These are phyloP conservation scores for Gymnodraco acuticeps DNA, from an alignment of 2,797 vertebrate genomes.

Conservation along the genomic window DNA sequence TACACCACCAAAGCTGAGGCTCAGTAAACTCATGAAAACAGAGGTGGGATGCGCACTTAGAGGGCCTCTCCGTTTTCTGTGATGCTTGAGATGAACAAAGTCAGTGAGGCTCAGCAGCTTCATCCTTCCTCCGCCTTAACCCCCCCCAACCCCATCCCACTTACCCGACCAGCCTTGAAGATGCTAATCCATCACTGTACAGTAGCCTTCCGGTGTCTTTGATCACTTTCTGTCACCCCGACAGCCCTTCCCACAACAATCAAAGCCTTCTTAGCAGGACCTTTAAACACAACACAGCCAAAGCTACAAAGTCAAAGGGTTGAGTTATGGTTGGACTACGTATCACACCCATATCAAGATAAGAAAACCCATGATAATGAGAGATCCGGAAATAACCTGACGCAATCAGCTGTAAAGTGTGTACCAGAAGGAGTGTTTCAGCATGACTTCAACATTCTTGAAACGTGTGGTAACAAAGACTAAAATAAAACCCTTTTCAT, in stretches of 20 bases:
- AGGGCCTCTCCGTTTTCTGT: slow-evolving; percentile 54
- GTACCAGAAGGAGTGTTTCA: slow-evolving; percentile 25
- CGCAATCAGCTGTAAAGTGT: slow-evolving; percentile 34
- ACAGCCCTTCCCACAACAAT: slow-evolving; percentile 64
- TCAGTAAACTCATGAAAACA: slow-evolving; percentile 25
- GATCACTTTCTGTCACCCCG: slow-evolving; percentile 62
- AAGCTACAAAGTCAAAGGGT: slow-evolving; percentile 60
- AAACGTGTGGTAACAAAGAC: slow-evolving; percentile 8
- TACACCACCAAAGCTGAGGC: slow-evolving; percentile 56
- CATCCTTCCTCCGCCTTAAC: slow-evolving; percentile 25
- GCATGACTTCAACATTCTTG: slow-evolving; percentile 20
- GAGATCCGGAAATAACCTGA: slow-evolving; percentile 62
- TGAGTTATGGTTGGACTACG: slow-evolving; percentile 33
- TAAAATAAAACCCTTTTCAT: background rate
- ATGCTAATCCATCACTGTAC: slow-evolving; percentile 78
- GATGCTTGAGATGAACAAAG: slow-evolving; percentile 68
- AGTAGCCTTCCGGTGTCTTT: slow-evolving; percentile 70
- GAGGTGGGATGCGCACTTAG: slow-evolving; percentile 22
- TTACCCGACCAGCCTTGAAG: slow-evolving; percentile 62
- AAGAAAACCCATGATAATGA: slow-evolving; percentile 53
- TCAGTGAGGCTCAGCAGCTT: slow-evolving; percentile 48
- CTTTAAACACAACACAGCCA: slow-evolving; percentile 40
- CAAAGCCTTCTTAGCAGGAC: slow-evolving; percentile 49
- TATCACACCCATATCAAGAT: slow-evolving; percentile 47
- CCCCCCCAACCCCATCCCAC: background rate